Conservation (phyloP, 1,140 invertebrate species). For the Hylaeus anthracinus region DNA sequence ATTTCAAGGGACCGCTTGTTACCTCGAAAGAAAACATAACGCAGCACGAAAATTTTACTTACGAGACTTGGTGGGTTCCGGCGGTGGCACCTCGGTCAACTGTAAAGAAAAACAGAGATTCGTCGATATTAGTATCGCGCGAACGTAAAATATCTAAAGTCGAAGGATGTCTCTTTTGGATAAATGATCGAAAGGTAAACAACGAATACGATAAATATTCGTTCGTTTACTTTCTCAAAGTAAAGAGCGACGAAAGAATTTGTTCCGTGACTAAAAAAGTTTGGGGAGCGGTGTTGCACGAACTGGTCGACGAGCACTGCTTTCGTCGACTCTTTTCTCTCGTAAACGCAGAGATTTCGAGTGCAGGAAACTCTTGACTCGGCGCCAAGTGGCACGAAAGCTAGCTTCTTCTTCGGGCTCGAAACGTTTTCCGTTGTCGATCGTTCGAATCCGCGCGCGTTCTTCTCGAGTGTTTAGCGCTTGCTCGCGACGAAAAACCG, state of each 20-base stretch:
- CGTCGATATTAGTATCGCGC: not conserved
- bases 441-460: slow-evolving; percentile 10
- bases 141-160: not conserved
- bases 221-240: no score
- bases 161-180: no score
- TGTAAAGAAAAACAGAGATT: slow-evolving; percentile 64
- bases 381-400: slow-evolving; percentile 66
- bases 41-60: slow-evolving; percentile 53
- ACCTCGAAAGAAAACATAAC: slow-evolving; percentile 1
- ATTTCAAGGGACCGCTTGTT: slow-evolving; percentile 1
- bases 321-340: not conserved
- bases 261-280: no score
- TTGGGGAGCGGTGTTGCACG: no score
- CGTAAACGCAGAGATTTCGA: slow-evolving; percentile 24
- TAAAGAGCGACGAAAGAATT: no score
- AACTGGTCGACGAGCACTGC: no score
- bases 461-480: not conserved
- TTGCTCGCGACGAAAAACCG: not conserved
- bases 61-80: slow-evolving; percentile 69
- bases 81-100: slow-evolving; percentile 69
- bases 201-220: no score
- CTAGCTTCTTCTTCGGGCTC: not conserved
- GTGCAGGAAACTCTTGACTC: slow-evolving; percentile 59
- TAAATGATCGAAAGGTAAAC: no score
- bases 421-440: not conserved